phyloP scores from a whole-genome alignment of 2,113 vertebrate genomes.

The Leiothrix lutea region DNA sequence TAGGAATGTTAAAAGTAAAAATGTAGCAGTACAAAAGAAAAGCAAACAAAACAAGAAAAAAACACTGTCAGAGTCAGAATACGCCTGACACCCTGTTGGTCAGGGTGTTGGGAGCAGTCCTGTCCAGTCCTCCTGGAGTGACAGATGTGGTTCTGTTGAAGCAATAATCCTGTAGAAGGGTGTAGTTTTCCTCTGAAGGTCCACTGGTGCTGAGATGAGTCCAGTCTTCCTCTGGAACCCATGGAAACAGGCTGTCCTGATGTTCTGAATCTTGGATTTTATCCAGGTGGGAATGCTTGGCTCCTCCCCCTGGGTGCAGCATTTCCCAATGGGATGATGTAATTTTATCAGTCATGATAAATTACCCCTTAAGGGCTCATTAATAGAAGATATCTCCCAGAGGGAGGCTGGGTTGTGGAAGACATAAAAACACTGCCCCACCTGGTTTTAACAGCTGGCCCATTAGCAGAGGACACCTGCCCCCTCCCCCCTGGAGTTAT shows the following conservation, averaged over 20 bases:
- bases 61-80: not conserved
- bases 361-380: too few species aligned
- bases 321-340: not conserved
- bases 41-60: not conserved
- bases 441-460: not conserved
- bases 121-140: not conserved
- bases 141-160: not conserved
- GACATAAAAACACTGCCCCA: not conserved
- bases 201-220: not conserved
- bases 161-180: not conserved
- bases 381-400: not conserved
- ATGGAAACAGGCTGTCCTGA: not conserved
- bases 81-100: not conserved
- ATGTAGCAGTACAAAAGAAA: not conserved
- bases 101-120: not conserved
- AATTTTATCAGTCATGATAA: not conserved
- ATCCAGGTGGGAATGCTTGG: not conserved
- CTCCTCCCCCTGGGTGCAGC: not conserved
- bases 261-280: not conserved
- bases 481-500: not conserved
- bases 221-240: not conserved
- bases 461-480: not conserved
- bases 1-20: not conserved
- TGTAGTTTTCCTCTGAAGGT: not conserved
- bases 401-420: not conserved